Conservation (phyloP, 2,888 invertebrate species). For the Acrobasis suavella region DNA sequence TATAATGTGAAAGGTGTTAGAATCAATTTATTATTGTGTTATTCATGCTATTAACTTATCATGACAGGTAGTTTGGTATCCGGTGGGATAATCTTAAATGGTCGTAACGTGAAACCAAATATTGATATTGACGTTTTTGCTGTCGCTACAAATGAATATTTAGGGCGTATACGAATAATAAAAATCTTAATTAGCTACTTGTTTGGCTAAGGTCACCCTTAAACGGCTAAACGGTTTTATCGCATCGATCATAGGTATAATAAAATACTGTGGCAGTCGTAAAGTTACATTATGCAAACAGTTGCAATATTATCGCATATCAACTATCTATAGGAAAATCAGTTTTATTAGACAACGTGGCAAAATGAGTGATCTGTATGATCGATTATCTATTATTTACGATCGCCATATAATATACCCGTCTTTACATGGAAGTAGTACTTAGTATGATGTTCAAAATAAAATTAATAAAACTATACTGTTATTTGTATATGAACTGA, state of each 20-base stretch:
- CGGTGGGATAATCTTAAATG: conserved; percentile 4
- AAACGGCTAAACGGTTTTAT: conserved; percentile 9
- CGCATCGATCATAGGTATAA: conserved; percentile 10
- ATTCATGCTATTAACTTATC: too few relatives aligned
- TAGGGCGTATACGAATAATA: not conserved
- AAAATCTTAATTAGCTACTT: conserved; percentile 16
- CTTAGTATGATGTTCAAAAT: not conserved
- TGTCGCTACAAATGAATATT: conserved; percentile 2
- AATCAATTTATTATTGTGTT: too few relatives aligned
- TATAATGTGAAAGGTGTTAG: too few relatives aligned
- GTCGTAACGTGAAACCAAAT: not conserved
- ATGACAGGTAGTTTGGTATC: too few relatives aligned
- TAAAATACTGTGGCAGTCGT: conserved; percentile 2
- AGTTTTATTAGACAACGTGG: not conserved
- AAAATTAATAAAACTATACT: not conserved
- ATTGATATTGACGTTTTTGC: not conserved
- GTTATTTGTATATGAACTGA: too few relatives aligned
- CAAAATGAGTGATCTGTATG: not conserved
- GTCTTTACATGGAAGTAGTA: not conserved
- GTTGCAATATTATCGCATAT: not conserved
- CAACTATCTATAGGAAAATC: not conserved
- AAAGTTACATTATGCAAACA: not conserved
- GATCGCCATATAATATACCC: not conserved
- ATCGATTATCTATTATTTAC: not conserved
- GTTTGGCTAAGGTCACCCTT: conserved; percentile 5